Evolutionary conservation across 2,888 invertebrate species (phyloP), one percentile per base, ranked within the genome.

Genomic region (Drosophila anomelani): DNA sequence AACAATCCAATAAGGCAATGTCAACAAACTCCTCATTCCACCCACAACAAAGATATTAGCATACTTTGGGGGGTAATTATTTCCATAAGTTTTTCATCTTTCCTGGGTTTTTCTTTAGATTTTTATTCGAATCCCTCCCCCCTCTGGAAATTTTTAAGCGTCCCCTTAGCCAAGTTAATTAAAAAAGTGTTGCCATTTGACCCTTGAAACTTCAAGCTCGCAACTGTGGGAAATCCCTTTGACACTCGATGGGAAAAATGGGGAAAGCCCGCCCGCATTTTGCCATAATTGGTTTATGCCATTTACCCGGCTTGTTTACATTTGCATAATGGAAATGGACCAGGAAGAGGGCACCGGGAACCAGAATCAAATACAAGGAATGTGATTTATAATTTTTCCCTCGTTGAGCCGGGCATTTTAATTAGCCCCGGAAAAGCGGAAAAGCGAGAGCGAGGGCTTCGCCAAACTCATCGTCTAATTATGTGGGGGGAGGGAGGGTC

Each of bases 181-280:
- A 85, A 81, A 80, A 70, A 75, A 72, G 68, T 76, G 81, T 81
- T 69, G 67, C 81, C 81, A 46, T 72, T 78, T 78, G 69, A 73
- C 67, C 58, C 58, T 63, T 44, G 43, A 29, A 39, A 53, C 17
- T 53, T 6, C 2, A 13, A 44, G 5, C 20, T 41, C 3, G 41
- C 1, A 56, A 20, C 41, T 56, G 7, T 10, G 8, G 74, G 61
- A 73, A 68, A 74, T 75, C 51, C 67, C 68, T 74, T 79, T 75
- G 79, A 70, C 72, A 59, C 64, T 32, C 41, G 64, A 66, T 75
- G 71, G 54, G 47, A 61, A 59, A 47, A 46, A 58, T 70, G 74
- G 46, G 46, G 56, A 66, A 47, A 46, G 17, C 56, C 39, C 26
- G 49, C 75, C 58, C 54, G 54, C 66, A 66, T 51, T 66, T 64